Percentiles rank a stretch among this genome's conserved stretches.
phyloP scores from a whole-genome alignment of 2,797 vertebrate species.

The Cryptoblepharus egeriae region DNA sequence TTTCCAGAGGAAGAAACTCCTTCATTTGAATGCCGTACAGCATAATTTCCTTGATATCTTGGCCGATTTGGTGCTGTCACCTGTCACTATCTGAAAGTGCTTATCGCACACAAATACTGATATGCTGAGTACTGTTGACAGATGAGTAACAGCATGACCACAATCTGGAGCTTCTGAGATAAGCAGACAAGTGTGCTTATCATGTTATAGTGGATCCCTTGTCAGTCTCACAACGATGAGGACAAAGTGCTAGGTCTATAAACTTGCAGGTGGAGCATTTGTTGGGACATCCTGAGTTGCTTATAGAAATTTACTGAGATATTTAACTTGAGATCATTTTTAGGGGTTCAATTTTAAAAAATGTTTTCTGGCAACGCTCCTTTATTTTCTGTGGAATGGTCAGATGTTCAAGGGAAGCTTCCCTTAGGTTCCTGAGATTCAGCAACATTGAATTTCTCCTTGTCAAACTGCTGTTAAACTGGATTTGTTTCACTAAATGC shows the following conservation, averaged over 20 bases:
- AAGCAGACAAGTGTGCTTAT: conserved; percentile 16
- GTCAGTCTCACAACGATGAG: neutral
- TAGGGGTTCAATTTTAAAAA: neutral
- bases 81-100: conserved; percentile 8
- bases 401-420: neutral
- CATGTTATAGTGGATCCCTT: neutral
- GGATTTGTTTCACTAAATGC: no score
- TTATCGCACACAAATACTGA: conserved; percentile 23
- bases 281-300: neutral
- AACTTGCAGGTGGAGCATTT: neutral
- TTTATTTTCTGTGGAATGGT: neutral
- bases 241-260: conserved; percentile 4
- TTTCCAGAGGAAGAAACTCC: conserved; percentile 4
- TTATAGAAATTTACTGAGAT: conserved; percentile 28
- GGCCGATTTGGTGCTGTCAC: neutral
- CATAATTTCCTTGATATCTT: neutral
- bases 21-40: neutral
- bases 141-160: neutral
- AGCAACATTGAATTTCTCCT: neutral
- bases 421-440: no score
- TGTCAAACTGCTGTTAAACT: neutral
- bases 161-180: conserved; percentile 16
- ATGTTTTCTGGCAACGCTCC: neutral
- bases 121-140: conserved; percentile 4
- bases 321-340: conserved; percentile 14